Conservation (phyloP, 2,113 vertebrate genomes). For the Corynorhinus townsendii region DNA sequence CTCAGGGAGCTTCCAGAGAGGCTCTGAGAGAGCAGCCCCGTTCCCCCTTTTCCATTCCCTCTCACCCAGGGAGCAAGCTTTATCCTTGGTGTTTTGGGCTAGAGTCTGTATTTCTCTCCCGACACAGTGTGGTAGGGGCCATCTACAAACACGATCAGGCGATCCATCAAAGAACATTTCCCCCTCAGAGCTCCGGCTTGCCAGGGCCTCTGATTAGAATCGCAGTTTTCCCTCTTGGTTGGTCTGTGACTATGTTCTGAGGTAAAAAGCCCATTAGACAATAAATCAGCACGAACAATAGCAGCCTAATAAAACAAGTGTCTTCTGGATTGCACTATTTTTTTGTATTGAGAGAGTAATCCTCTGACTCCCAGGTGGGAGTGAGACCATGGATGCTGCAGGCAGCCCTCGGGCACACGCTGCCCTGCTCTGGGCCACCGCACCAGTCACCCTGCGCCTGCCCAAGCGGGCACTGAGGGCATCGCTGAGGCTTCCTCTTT, state of each 20-base stretch:
- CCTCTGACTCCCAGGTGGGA: background rate
- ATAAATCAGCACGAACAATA: slow-evolving; percentile 46
- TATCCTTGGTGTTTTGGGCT: background rate
- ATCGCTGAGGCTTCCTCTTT: background rate
- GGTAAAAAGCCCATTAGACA: background rate
- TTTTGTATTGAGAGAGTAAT: background rate
- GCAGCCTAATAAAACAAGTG: slow-evolving; percentile 22
- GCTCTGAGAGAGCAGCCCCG: background rate
- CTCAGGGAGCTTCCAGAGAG: background rate
- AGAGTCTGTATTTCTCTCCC: background rate
- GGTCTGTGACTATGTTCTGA: slow-evolving; percentile 19
- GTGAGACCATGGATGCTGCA: background rate
- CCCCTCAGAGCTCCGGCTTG: background rate
- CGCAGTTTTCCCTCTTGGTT: slow-evolving; percentile 21
- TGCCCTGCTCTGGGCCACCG: background rate
- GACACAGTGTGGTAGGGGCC: background rate
- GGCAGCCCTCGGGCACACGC: background rate
- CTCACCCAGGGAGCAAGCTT: background rate
- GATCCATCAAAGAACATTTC: background rate
- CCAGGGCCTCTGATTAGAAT: background rate
- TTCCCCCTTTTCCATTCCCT: background rate
- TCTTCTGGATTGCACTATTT: slow-evolving; percentile 16
- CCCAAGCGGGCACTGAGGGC: background rate
- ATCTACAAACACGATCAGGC: background rate
- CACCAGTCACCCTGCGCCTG: background rate